Evolutionary conservation across 2,113 vertebrate genomes (phyloP).

Genomic region (Chroicocephalus ridibundus): DNA sequence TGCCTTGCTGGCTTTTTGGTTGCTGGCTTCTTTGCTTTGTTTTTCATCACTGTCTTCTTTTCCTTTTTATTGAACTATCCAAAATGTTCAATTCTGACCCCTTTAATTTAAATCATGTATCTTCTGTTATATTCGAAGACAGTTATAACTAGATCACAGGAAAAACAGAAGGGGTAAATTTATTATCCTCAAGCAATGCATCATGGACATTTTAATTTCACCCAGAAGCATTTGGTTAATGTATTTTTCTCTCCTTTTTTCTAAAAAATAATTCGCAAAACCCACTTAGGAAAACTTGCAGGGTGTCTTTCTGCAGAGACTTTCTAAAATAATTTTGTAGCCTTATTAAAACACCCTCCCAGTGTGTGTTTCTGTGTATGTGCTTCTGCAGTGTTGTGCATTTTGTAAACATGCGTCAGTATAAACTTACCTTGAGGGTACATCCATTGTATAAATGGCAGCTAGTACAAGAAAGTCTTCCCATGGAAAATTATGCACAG

Average conservation of each 20-base stretch:
- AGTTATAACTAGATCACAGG: conserved; percentile 22
- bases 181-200: conserved; percentile 25
- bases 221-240: conserved; percentile 20
- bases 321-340: conserved; percentile 1
- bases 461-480: background rate
- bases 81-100: background rate
- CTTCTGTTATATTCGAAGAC: conserved; percentile 16
- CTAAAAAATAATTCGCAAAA: background rate
- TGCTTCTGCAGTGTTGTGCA: background rate
- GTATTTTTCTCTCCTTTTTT: background rate
- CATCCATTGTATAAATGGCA: background rate
- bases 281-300: background rate
- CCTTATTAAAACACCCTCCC: conserved; percentile 11
- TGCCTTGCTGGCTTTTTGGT: background rate
- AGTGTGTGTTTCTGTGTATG: background rate
- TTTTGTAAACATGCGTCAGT: conserved; percentile 9
- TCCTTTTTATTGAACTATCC: background rate
- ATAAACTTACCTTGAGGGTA: conserved; percentile 3
- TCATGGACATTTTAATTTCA: conserved; percentile 45
- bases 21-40: background rate
- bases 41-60: background rate
- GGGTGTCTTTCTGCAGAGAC: background rate
- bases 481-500: background rate
- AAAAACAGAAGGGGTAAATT: conserved; percentile 35
- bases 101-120: conserved; percentile 21